These are phyloP conservation scores for Anas platyrhynchos DNA, from an alignment of 2,113 vertebrate species.

Conservation along the genomic window DNA sequence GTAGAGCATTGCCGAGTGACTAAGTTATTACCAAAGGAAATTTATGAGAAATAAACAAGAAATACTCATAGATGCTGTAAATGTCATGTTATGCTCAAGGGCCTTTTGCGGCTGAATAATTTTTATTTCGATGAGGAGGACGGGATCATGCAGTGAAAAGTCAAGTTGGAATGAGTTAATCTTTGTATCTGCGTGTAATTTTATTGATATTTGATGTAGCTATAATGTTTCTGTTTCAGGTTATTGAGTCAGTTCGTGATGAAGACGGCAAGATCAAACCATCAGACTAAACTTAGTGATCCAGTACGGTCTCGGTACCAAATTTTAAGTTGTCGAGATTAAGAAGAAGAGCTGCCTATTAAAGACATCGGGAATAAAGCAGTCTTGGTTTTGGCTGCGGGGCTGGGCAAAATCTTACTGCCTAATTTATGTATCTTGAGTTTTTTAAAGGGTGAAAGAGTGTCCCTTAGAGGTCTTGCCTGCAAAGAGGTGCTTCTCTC, in stretches of 20 bases:
- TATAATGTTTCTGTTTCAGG: slow-evolving; percentile 25
- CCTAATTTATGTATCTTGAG: not conserved
- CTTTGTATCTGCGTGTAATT: slow-evolving; percentile 40
- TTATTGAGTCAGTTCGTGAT: not conserved
- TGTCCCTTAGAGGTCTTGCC: not conserved
- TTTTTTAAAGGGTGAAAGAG: not conserved
- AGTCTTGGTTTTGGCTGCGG: not conserved
- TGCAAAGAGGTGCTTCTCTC: not conserved
- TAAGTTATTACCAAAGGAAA: slow-evolving; percentile 75
- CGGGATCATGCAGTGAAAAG: slow-evolving; percentile 40
- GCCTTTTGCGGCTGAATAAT: slow-evolving; percentile 67
- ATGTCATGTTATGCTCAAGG: slow-evolving; percentile 75
- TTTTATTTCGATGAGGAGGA: slow-evolving; percentile 65
- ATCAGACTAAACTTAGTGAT: slow-evolving; percentile 7
- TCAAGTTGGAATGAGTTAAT: slow-evolving; percentile 53
- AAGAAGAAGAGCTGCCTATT: not conserved
- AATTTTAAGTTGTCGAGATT: not conserved
- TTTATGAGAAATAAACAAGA: slow-evolving; percentile 73
- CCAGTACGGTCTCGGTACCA: not conserved
- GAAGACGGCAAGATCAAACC: slow-evolving; percentile 12
- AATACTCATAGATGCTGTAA: slow-evolving; percentile 69
- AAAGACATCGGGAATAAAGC: not conserved
- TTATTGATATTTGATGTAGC: slow-evolving; percentile 38
- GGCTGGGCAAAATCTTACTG: not conserved
- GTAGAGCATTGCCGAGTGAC: slow-evolving; percentile 65